These are phyloP conservation scores for Acrossocheilus fasciatus DNA, from an alignment of 2,797 vertebrate genomes.

Conservation along the genomic window DNA sequence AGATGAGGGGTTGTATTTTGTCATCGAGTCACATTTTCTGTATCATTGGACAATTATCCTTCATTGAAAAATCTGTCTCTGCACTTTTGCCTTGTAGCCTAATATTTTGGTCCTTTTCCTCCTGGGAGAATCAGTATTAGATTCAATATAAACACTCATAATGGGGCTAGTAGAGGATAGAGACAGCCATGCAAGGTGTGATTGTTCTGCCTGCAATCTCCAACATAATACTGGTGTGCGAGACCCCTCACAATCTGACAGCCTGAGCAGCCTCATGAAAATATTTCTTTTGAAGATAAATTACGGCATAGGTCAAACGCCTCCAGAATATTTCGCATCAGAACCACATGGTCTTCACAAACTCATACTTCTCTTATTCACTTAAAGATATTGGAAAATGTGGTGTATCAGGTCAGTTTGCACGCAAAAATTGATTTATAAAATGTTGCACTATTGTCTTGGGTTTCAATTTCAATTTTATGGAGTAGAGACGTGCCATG, in stretches of 20 bases:
- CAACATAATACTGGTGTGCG: conserved; percentile 48
- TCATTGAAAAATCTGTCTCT: conserved; percentile 49
- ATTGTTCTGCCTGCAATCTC: conserved; percentile 53
- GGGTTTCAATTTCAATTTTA: not conserved
- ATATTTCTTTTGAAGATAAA: conserved; percentile 54
- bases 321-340: conserved; percentile 37
- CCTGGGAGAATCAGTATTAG: conserved; percentile 55
- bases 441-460: conserved; percentile 11
- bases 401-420: conserved; percentile 12
- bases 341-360: conserved; percentile 24
- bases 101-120: conserved; percentile 49
- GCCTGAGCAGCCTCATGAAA: conserved; percentile 41
- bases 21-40: conserved; percentile 48
- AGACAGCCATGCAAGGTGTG: conserved; percentile 26
- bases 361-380: conserved; percentile 35
- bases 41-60: conserved; percentile 56
- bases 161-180: conserved; percentile 49
- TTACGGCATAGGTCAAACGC: conserved; percentile 36
- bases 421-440: not conserved
- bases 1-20: conserved; percentile 37
- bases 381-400: conserved; percentile 36
- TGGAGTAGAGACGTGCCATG: not conserved
- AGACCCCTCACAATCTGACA: conserved; percentile 40
- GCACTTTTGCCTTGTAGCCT: conserved; percentile 37
- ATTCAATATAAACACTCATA: conserved; percentile 59